These are phyloP conservation scores for Microtus pennsylvanicus DNA, from an alignment of 2,113 vertebrate genomes.

Conservation along the genomic window DNA sequence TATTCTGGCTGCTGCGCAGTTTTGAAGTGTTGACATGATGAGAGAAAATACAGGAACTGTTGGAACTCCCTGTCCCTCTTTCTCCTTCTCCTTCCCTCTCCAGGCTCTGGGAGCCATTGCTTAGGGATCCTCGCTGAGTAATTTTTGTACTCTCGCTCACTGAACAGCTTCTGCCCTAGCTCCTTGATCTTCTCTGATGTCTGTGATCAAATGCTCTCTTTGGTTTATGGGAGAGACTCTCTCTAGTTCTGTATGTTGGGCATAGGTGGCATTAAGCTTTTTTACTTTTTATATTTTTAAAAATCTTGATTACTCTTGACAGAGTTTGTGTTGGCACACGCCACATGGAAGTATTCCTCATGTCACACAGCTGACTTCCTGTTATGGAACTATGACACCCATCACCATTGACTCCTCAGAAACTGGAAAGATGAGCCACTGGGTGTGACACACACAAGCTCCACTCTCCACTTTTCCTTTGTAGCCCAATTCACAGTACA, in stretches of 20 bases:
- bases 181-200: not conserved
- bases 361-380: constrained; percentile 18
- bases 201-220: not conserved
- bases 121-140: not conserved
- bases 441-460: not conserved
- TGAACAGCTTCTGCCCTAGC: not conserved
- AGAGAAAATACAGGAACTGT: not conserved
- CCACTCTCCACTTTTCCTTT: constrained; percentile 17
- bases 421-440: not conserved
- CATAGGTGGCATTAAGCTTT: not conserved
- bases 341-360: constrained; percentile 22
- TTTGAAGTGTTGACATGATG: not conserved
- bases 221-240: not conserved
- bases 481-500: constrained; percentile 56
- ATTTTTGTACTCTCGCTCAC: not conserved
- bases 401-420: constrained; percentile 10
- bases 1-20: not conserved
- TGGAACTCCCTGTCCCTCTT: not conserved
- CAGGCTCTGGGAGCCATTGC: not conserved
- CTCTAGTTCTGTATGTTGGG: not conserved
- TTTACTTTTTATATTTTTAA: not conserved
- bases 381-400: constrained; percentile 33
- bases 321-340: constrained; percentile 39
- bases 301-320: constrained; percentile 34
- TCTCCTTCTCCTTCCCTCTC: not conserved